Conservation (phyloP, 2,797 vertebrate species). For the Phoeniculus purpureus region DNA sequence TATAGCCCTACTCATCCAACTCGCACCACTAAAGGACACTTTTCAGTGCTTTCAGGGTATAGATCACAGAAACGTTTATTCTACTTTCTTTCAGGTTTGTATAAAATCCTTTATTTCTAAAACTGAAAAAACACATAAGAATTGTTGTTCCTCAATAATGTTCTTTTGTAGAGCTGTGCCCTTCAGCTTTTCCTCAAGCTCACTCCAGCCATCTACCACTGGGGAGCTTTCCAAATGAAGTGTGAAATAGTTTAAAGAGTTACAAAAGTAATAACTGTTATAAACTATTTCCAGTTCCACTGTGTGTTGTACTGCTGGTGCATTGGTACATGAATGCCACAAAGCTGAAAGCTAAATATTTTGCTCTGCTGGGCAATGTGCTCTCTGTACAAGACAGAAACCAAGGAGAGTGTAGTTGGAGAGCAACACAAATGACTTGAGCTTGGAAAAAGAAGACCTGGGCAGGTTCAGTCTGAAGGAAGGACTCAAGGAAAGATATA, state of each 20-base stretch:
- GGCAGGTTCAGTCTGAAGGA: not conserved
- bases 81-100: not conserved
- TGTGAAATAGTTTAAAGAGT: conserved; percentile 56
- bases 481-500: not conserved
- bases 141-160: not conserved
- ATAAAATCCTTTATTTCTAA: not conserved
- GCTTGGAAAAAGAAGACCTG: not conserved
- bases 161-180: not conserved
- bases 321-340: not conserved
- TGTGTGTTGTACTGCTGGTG: not conserved
- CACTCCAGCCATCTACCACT: not conserved
- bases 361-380: not conserved
- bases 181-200: conserved; percentile 20
- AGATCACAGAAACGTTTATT: not conserved
- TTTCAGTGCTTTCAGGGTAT: not conserved
- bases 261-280: conserved; percentile 40
- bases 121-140: not conserved
- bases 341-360: conserved; percentile 37
- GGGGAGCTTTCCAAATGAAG: conserved; percentile 49
- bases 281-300: conserved; percentile 35
- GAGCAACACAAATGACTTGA: not conserved
- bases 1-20: not conserved
- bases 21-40: not conserved
- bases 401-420: not conserved
- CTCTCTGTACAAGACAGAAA: not conserved